These are phyloP conservation scores for Thymelicus lineola DNA, from an alignment of 2,888 invertebrate species.

Conservation along the genomic window DNA sequence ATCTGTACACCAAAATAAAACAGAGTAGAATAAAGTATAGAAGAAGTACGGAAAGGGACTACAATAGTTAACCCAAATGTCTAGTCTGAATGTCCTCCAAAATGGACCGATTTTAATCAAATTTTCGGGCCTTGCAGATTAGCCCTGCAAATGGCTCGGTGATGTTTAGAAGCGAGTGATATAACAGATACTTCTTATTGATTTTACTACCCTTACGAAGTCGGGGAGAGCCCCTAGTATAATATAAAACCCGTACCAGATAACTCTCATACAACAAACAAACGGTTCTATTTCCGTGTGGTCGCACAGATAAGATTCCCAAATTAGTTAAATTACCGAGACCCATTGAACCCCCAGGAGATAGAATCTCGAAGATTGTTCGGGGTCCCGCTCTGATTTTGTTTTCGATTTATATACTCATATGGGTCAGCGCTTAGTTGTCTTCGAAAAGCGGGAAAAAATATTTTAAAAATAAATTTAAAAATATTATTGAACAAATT, in stretches of 20 bases:
- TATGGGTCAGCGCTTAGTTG: conserved; percentile 1
- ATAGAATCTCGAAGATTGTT: conserved; percentile 36
- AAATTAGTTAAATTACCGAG: conserved; percentile 36
- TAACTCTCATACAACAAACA: background rate
- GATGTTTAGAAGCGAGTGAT: no score
- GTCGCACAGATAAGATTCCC: conserved; percentile 25
- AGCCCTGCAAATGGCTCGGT: no score
- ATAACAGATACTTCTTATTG: no score
- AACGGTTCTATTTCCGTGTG: conserved; percentile 3
- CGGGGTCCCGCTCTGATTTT: conserved; percentile 17
- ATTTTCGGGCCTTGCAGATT: no score
- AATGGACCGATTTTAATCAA: no score
- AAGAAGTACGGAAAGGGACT: background rate
- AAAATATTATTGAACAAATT: no score
- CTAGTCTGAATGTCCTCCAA: no score
- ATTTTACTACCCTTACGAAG: no score
- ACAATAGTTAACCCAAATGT: background rate
- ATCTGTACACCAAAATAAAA: conserved; percentile 13
- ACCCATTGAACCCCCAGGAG: conserved; percentile 24
- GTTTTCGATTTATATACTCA: conserved; percentile 20
- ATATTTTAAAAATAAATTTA: background rate
- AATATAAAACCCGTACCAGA: background rate
- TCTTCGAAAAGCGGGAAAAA: conserved; percentile 9
- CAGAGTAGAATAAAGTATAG: conserved; percentile 9
- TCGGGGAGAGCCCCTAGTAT: no score